These are phyloP conservation scores for Scyliorhinus canicula DNA, from an alignment of 2,797 vertebrate genomes.

Conservation along the genomic window DNA sequence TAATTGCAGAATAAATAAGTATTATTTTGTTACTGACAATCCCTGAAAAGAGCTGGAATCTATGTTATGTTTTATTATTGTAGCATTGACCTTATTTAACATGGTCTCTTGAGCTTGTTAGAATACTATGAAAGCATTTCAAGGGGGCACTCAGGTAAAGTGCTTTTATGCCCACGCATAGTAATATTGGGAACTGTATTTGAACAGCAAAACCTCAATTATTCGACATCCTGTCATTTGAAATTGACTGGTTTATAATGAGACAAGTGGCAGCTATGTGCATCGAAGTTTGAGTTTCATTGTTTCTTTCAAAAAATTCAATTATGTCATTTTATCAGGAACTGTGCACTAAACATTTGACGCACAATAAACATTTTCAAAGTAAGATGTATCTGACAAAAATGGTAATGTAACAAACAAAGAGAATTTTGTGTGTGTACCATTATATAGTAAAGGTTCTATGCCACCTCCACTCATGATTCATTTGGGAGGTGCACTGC, in stretches of 20 bases:
- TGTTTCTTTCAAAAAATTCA: background rate
- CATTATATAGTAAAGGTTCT: background rate
- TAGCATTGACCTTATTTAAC: background rate
- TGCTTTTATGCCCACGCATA: constrained; percentile 23
- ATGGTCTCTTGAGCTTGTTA: background rate
- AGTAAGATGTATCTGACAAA: background rate
- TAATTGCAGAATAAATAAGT: constrained; percentile 9
- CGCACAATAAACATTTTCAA: background rate
- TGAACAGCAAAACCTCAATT: constrained; percentile 22
- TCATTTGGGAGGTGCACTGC: background rate
- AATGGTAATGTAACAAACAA: background rate
- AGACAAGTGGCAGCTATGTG: background rate
- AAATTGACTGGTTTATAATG: background rate
- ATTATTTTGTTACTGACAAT: background rate
- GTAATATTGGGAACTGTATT: background rate
- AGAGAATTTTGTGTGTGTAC: background rate
- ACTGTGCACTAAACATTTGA: background rate
- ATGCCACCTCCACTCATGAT: background rate
- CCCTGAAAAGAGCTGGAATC: background rate
- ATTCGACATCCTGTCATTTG: constrained; percentile 17
- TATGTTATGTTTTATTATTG: background rate
- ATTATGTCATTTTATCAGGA: background rate
- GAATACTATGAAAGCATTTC: background rate
- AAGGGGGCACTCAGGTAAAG: constrained; percentile 13
- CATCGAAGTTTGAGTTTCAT: background rate